Conservation (phyloP, 2,797 vertebrate genomes). For the Enteromius anoplus region DNA sequence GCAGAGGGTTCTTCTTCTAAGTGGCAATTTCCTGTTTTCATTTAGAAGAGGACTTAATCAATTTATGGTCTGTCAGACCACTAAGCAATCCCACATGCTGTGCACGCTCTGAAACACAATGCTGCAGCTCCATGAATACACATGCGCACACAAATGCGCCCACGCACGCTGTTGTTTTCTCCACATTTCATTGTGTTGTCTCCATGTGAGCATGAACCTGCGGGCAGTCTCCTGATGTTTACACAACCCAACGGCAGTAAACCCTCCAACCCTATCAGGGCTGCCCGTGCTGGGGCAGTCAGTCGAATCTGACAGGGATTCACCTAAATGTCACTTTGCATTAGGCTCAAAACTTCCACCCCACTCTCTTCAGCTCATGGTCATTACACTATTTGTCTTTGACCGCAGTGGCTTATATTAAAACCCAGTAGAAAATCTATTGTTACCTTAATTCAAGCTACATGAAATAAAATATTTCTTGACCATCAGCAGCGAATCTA, state of each 20-base stretch:
- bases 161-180: constrained; percentile 19
- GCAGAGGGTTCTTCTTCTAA: constrained; percentile 42
- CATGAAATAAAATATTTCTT: neutral
- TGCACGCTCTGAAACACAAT: neutral
- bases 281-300: constrained; percentile 17
- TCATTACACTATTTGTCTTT: neutral
- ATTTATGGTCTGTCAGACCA: constrained; percentile 33
- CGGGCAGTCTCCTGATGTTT: constrained; percentile 28
- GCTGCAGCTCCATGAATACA: constrained; percentile 1
- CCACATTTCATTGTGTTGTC: constrained; percentile 2
- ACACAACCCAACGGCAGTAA: constrained; percentile 16
- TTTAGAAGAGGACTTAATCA: constrained; percentile 47
- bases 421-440: neutral
- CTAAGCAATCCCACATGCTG: constrained; percentile 34
- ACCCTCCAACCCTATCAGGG: constrained; percentile 18
- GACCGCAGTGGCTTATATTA: neutral
- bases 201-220: constrained; percentile 22
- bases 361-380: neutral
- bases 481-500: neutral
- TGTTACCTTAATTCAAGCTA: neutral
- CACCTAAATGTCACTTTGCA: constrained; percentile 42
- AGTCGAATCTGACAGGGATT: constrained; percentile 16
- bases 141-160: constrained; percentile 12
- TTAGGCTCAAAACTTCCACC: constrained; percentile 10
- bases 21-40: constrained; percentile 57